Base-by-base conservation (phyloP, 2,888 invertebrate genomes). In the Reticulitermes lucifugus region DNA sequence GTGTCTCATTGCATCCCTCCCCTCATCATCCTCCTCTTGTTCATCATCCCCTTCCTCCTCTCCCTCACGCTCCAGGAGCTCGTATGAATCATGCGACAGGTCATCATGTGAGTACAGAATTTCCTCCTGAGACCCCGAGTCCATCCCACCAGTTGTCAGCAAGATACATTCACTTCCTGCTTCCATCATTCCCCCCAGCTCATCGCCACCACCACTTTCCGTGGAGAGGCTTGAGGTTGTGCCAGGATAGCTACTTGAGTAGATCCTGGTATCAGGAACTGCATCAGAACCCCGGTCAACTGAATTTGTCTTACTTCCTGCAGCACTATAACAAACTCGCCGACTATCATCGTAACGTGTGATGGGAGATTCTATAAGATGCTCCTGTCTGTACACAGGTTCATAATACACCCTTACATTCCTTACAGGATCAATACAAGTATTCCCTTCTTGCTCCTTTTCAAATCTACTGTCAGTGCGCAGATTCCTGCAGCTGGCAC, bases 51-150 rank as follows among this genome's bases (percentile, higher is more conserved):
- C 92, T 86, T 91, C 92, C 89, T 94, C 93, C 89, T 94, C 95
- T 88, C 94, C 94, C 86, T 95, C 95, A 89, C 95, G 95, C 90
- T 97, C 96, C 86, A 97, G 92, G 43, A 97, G 91, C 90, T 97
- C 97, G 90, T 97, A 97, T 89, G 96, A 97, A 90, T 97, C 97
- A 90, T 97, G 97, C 59, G 97, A 96, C 55, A 97, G 92, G 91
- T 97, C 97, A 90, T 97, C 97, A 90, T 96, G 96, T 18, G 96
- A 96, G 35, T 88, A 85, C 41, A 86, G 87, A 25, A 88, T 88
- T 75, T 88, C 88, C 73, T 89, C 89, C n/a, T 88, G 87, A 10
- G 89, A 89, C 75, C 89, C 87, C 41, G 85, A 84, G 41, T 88
- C 87, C 10, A 85, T 87, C 25, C 88, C 88, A 10, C 88, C 88